phyloP scores from a whole-genome alignment of 2,797 vertebrate genomes.

The Mus minutoides region DNA sequence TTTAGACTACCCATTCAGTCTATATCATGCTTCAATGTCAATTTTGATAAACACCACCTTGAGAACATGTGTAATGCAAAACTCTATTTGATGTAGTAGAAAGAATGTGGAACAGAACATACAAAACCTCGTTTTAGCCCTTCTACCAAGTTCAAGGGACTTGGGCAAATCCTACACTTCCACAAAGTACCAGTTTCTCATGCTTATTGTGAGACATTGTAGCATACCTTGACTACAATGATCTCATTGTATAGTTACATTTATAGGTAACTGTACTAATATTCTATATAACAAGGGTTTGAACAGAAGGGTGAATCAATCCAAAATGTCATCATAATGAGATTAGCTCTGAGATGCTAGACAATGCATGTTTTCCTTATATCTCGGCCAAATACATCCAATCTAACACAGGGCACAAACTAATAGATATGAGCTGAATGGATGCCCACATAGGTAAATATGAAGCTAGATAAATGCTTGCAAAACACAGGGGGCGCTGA shows the following conservation, averaged over 20 bases:
- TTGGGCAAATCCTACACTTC: background rate
- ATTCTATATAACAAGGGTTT: background rate
- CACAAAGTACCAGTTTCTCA: background rate
- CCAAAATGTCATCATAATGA: background rate
- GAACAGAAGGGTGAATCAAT: background rate
- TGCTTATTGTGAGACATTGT: background rate
- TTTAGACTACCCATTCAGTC: background rate
- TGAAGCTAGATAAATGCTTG: background rate
- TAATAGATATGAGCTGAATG: background rate
- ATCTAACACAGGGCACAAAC: background rate
- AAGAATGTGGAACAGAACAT: background rate
- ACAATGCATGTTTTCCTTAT: background rate
- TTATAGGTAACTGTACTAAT: background rate
- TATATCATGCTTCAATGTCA: background rate
- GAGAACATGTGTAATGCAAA: background rate
- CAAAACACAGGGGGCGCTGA: background rate
- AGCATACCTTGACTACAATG: background rate
- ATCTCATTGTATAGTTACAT: background rate
- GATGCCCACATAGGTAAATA: accelerated
- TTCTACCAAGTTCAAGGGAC: background rate
- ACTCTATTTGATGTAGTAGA: background rate
- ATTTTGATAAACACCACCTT: background rate
- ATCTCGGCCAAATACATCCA: background rate
- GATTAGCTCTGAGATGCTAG: background rate
- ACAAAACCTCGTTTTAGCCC: background rate